A percentile compares a stretch with the other conserved stretches of the same genome.
These are phyloP conservation scores for Colletes collaris DNA, from an alignment of 2,888 invertebrate species.

Conservation along the genomic window DNA sequence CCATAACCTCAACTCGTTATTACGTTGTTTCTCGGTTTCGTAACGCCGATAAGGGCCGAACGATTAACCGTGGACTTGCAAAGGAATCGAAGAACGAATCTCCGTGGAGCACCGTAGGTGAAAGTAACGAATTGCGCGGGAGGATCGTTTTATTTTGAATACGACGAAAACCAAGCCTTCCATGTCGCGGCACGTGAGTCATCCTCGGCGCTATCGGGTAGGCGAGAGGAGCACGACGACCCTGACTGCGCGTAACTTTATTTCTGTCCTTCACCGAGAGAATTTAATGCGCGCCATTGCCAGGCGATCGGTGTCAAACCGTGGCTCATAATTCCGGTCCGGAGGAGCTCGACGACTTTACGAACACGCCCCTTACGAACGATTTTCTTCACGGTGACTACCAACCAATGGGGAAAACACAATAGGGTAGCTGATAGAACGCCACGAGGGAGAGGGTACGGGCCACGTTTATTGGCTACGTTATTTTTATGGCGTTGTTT, in stretches of 20 bases:
- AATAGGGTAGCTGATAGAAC: no score
- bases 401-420: no score
- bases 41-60: background rate
- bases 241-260: conserved; percentile 54
- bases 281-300: conserved; percentile 47
- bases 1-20: no score
- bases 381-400: no score
- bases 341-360: background rate
- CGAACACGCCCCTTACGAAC: no score
- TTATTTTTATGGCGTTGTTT: no score
- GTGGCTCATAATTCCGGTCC: conserved; percentile 1
- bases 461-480: no score
- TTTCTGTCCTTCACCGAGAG: conserved; percentile 58
- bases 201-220: conserved; percentile 55
- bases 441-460: no score
- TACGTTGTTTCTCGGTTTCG: no score
- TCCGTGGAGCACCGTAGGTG: background rate
- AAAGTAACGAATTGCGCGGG: conserved; percentile 18
- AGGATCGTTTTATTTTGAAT: conserved; percentile 17
- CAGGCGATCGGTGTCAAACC: conserved; percentile 32
- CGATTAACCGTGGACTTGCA: background rate
- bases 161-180: conserved; percentile 16
- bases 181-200: conserved; percentile 47
- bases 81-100: background rate
- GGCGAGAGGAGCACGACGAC: conserved; percentile 61